phyloP scores from a whole-genome alignment of 2,797 vertebrate species.

The Notolepis coatsorum region DNA sequence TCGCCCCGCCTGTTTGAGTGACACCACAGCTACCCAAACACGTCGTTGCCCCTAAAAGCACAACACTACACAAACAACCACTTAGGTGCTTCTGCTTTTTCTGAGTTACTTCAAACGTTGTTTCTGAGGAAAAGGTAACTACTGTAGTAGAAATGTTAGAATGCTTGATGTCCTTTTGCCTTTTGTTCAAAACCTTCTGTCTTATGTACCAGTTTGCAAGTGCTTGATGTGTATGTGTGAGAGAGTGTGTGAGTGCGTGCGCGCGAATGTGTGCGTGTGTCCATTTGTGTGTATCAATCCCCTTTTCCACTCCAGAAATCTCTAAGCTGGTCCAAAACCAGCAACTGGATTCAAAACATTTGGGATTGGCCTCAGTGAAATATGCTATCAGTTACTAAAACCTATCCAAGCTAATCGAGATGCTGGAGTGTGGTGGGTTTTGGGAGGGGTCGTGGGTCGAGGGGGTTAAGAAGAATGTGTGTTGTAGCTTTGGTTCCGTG shows the following conservation, averaged over 20 bases:
- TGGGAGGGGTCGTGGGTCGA: constrained; percentile 44
- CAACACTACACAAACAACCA: constrained; percentile 74
- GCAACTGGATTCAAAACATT: constrained; percentile 58
- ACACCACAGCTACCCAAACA: constrained; percentile 31
- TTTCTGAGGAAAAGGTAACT: constrained; percentile 70
- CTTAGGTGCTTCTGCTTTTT: constrained; percentile 23
- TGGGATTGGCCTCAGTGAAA: constrained; percentile 44
- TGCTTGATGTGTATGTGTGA: constrained; percentile 31
- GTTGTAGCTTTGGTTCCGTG: constrained; percentile 81
- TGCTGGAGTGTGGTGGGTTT: constrained; percentile 32
- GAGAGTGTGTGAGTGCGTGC: constrained; percentile 11
- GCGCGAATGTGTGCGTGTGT: constrained; percentile 7
- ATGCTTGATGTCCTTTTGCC: constrained; percentile 69
- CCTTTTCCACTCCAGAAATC: constrained; percentile 39
- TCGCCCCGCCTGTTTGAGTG: constrained; percentile 12
- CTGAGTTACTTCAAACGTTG: constrained; percentile 57
- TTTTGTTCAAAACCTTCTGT: constrained; percentile 69
- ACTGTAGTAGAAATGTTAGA: constrained; percentile 66
- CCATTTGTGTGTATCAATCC: constrained; percentile 39
- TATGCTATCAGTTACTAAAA: constrained; percentile 34
- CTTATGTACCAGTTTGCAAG: constrained; percentile 35
- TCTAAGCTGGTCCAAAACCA: constrained; percentile 4
- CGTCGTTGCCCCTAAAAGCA: constrained; percentile 62
- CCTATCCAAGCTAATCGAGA: constrained; percentile 45
- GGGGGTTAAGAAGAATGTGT: constrained; percentile 78